Percentiles rank a stretch among this genome's conserved stretches.
Conservation (phyloP, 2,113 vertebrate species). For the Macaca fascicularis region T2T-MFA8v1.1 NC_088381.1:44164001-44164500, state of each 20-base stretch:
- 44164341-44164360: slow-evolving; percentile 8
- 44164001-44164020: too few relatives aligned
- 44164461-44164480: not conserved
- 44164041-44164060: too few relatives aligned
- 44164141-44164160: not conserved
- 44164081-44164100: slow-evolving; percentile 17
- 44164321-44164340: not conserved
- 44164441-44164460: not conserved
- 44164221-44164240: not conserved
- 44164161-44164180: not conserved
- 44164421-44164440: not conserved
- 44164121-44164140: not conserved
- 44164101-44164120: not conserved
- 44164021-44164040: too few relatives aligned
- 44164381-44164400: not conserved
- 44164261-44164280: not conserved
- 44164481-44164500: not conserved
- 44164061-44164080: too few relatives aligned
- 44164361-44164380: not conserved
- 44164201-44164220: accelerated
- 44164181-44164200: not conserved
- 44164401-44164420: not conserved
- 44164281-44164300: slow-evolving; percentile 16
- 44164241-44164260: not conserved
- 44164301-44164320: not conserved